Evolutionary conservation across 2,888 invertebrate genomes (phyloP), one percentile per base, ranked within the genome.

Genomic region (Stomorhina lunata): DNA sequence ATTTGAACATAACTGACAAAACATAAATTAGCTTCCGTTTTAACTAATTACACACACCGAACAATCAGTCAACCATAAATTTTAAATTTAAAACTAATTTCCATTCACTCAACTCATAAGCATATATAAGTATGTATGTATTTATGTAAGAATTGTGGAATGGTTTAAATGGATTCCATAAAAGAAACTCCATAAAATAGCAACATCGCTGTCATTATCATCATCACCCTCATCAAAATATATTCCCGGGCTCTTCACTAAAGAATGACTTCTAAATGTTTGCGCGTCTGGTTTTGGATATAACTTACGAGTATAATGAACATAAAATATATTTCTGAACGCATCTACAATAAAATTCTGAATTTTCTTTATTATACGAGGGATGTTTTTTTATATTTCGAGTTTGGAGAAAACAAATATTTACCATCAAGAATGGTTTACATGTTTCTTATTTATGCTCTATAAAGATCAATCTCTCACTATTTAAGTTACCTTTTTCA

Each of bases 11-110:
- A 90, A 89, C 90, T 89, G 89, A 88, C 89, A 88, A 88, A 89
- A 89, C 88, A 90, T 88, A 89, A 90, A 90, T 90, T 89, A 89
- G 88, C 89, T 88, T 87, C 89, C 87, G 88, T 88, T 88, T 88
- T 86, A 87, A 88, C 89, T 89, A 89, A 86, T 86, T 85, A 85
- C 84, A 84, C 73, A 75, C 73, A 81, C 69, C 45, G 80, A 77
- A 83, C 84, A 85, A 84, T 85, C 85, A 85, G 83, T 85, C 85
- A 84, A 84, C 83, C 84, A 84, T 84, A 84, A 84, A 84, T 82
- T 77, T 81, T 37, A 65, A 77, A 72, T 71, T 77, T 80, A 50
- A 72, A 81, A 84, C 63, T 22, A 80, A 71, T 45, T 73, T 34
- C n/a, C n/a, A n/a, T n/a, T n/a, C n/a, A n/a, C n/a, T 48, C 50